Conservation (phyloP, 2,113 vertebrate genomes). For the Passer montanus region DNA sequence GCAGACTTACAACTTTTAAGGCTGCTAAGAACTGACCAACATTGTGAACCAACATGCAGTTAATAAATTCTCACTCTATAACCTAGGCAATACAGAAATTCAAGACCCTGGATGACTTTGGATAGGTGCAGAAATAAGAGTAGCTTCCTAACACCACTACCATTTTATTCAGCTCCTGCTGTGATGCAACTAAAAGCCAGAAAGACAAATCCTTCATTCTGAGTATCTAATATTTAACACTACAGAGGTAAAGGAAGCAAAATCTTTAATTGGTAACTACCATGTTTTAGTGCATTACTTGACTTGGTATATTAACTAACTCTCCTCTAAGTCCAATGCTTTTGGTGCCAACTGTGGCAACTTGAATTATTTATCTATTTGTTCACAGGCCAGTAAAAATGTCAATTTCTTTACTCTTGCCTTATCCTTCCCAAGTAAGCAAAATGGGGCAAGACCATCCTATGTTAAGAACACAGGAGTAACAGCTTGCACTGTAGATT, state of each 20-base stretch:
- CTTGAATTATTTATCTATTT: background rate
- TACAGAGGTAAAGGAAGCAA: background rate
- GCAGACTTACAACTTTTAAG: background rate
- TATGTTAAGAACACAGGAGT: background rate
- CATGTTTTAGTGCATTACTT: background rate
- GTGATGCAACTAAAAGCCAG: background rate
- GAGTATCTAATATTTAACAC: background rate
- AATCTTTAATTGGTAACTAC: background rate
- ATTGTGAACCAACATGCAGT: background rate
- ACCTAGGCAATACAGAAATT: background rate
- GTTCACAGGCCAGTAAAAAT: background rate
- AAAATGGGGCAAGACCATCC: background rate
- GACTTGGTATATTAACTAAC: background rate
- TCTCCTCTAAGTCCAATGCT: background rate
- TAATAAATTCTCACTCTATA: background rate
- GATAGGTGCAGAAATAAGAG: background rate
- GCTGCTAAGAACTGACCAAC: background rate
- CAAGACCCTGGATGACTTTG: background rate
- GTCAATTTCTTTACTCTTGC: background rate
- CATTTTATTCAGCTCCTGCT: background rate
- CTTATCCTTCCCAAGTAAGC: background rate
- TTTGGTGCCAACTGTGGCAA: background rate
- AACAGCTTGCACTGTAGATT: background rate
- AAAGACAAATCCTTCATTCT: background rate
- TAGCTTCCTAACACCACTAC: background rate